Percentiles rank a stretch among this genome's conserved stretches.
Evolutionary conservation across 2,888 invertebrate species (phyloP).

Genomic region (Gryllus longicercus): DNA sequence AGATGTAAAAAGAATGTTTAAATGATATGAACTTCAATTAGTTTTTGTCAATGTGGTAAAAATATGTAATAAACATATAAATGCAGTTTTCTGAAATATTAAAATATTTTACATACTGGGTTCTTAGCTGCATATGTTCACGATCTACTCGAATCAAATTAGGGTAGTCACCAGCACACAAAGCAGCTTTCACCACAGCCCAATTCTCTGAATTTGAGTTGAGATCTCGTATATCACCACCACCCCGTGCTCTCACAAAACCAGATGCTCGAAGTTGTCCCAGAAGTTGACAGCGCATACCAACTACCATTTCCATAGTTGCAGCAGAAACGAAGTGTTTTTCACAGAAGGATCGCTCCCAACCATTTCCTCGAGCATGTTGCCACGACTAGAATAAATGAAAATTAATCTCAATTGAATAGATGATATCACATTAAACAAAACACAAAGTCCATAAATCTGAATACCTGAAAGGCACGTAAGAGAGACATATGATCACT

Average conservation of each 20-base stretch:
- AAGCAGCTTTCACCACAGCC: conserved; percentile 86
- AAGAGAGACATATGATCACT: conserved; percentile 90
- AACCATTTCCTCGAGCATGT: conserved; percentile 58
- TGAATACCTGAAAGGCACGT: conserved; percentile 65
- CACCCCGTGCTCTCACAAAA: conserved; percentile 57
- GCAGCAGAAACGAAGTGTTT: conserved; percentile 73
- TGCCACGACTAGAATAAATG: conserved; percentile 43
- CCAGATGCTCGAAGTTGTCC: conserved; percentile 71
- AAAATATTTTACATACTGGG: conserved; percentile 52
- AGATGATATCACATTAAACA: too few species aligned
- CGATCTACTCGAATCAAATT: conserved; percentile 74
- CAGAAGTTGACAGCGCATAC: conserved; percentile 76
- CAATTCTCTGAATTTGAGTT: conserved; percentile 82
- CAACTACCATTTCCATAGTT: conserved; percentile 86
- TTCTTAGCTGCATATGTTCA: conserved; percentile 58
- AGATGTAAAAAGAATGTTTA: neutral
- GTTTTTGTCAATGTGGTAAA: neutral
- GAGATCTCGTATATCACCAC: conserved; percentile 68
- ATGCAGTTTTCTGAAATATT: neutral
- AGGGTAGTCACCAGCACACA: conserved; percentile 87
- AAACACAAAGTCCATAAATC: too few species aligned
- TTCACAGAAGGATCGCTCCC: conserved; percentile 68
- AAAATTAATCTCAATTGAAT: neutral
- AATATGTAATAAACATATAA: neutral
- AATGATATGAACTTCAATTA: neutral